Conservation (phyloP, 2,113 vertebrate genomes). For the Isichthys henryi region DNA sequence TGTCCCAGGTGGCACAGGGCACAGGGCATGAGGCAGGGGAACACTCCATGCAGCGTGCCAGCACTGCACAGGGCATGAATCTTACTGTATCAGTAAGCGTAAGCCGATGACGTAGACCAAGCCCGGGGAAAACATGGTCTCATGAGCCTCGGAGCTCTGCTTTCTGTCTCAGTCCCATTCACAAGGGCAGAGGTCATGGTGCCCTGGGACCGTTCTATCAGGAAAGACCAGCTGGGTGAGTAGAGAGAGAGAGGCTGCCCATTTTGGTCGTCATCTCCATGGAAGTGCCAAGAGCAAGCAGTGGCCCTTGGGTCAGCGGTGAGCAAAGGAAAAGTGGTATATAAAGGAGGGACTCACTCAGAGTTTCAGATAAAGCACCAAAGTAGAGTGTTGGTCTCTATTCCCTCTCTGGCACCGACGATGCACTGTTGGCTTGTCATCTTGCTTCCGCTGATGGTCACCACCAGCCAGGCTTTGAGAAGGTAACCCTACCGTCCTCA, state of each 20-base stretch:
- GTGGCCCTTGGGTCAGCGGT: not conserved
- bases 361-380: not conserved
- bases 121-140: slow-evolving; percentile 15
- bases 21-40: not conserved
- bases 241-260: not conserved
- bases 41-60: not conserved
- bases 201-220: slow-evolving; percentile 51
- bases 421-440: slow-evolving; percentile 42
- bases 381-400: not conserved
- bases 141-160: slow-evolving; percentile 31
- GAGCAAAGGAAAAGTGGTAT: not conserved
- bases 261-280: not conserved
- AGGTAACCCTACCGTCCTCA: slow-evolving; percentile 44
- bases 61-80: not conserved
- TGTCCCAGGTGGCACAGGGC: not conserved
- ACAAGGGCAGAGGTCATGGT: slow-evolving; percentile 46
- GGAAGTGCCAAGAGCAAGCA: not conserved
- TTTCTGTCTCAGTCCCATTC: slow-evolving; percentile 34
- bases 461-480: slow-evolving; percentile 42
- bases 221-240: not conserved
- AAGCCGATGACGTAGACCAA: not conserved
- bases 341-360: not conserved
- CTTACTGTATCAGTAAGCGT: not conserved
- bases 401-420: slow-evolving; percentile 31
- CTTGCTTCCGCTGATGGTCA: slow-evolving; percentile 34